Base-by-base conservation (phyloP, 2,113 vertebrate species). In the Grantiella picta region DNA sequence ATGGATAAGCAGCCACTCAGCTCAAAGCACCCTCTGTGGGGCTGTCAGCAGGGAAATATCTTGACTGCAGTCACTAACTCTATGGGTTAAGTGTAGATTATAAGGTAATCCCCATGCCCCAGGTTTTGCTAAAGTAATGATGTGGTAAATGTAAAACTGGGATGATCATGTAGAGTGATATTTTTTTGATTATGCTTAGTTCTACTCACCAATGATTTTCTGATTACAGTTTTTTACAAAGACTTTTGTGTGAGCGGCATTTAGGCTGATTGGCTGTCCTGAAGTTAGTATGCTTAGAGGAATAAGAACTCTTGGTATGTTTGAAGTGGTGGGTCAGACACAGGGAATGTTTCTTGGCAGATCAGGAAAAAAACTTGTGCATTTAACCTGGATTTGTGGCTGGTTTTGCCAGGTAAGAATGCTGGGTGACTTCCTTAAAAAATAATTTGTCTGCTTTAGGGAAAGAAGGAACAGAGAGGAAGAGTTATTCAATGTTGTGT, bases 71-170 rank as follows among this genome's bases (percentile, higher is more conserved):
- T 31, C 2, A 2, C 15, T 27, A 14, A 28, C 33, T 64, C 19
- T 23, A 0, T 15, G 45, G 40, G 15, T 0, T 21, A 53, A 53
- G 31, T 25, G 31, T 25, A 40, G 29, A 8, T 53, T 85, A 16
- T 7, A 38, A 11, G 12, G 38, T 38, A 52, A 38, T 36, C 19
- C 23, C 33, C 17, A 45, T 36, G 11, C 27, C 16, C 22, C 27
- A n/a, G 3, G 23, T 21, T 78, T 13, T 64, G 23, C 72, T 72
- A 28, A 59, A 80, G 31, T 21, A 71, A 6, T 28, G 17, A 77
- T 38, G 8, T 77, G 42, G 21, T 64, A 86, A 47, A 42, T 44
- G 20, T 7, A 70, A 66, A 89, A 56, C 35, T 47, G 54, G 12
- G 16, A 29, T 36, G 8, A 35, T 70, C 18, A 3, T 16, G 14